These are phyloP conservation scores for Noctua janthina DNA, from an alignment of 2,888 invertebrate genomes.

Conservation along the genomic window DNA sequence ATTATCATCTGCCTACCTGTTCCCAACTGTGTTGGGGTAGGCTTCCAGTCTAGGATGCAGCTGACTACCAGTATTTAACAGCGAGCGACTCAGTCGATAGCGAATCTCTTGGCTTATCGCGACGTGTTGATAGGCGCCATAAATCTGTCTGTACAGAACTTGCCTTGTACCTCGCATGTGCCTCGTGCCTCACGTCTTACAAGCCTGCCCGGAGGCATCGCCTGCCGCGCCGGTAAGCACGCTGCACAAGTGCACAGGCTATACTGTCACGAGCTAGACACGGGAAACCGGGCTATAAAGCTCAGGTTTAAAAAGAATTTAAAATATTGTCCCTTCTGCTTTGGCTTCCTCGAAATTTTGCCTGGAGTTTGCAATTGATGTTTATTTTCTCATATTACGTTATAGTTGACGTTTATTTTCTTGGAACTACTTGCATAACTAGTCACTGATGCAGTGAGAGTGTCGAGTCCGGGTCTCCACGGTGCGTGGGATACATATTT, in stretches of 20 bases:
- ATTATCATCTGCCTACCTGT: not conserved
- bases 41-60: not conserved
- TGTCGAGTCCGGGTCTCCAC: not conserved
- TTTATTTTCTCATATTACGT: not conserved
- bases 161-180: not conserved
- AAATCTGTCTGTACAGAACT: constrained; percentile 27
- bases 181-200: not conserved
- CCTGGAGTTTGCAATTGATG: not conserved
- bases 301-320: not conserved
- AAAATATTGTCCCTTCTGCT: not conserved
- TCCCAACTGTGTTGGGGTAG: not conserved
- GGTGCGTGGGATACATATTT: not conserved
- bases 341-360: not conserved
- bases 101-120: constrained; percentile 5
- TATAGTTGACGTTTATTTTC: too few relatives aligned
- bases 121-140: constrained; percentile 17
- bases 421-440: not conserved
- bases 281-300: not conserved
- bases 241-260: not conserved
- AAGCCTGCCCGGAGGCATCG: constrained; percentile 7
- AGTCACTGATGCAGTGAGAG: not conserved
- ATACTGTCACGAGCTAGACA: constrained; percentile 4
- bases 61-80: not conserved
- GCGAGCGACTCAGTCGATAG: not conserved
- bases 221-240: constrained; percentile 1